Conservation (phyloP, 2,797 vertebrate genomes). For the Lemur catta region DNA sequence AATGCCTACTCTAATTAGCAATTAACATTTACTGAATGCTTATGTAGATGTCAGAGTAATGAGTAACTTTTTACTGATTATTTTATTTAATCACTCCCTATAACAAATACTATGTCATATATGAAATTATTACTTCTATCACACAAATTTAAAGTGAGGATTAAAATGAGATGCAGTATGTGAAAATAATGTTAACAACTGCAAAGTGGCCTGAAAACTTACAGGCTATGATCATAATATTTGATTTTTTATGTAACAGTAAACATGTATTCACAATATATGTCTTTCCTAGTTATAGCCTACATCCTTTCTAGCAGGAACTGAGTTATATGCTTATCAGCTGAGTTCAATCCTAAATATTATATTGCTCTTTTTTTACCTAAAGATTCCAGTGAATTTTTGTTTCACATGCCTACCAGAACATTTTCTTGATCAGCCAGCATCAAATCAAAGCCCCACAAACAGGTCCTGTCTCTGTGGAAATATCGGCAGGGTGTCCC, state of each 20-base stretch:
- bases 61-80: not conserved
- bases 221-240: not conserved
- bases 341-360: not conserved
- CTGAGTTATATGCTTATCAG: not conserved
- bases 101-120: not conserved
- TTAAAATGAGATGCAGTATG: not conserved
- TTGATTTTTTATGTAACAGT: not conserved
- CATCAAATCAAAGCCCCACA: not conserved
- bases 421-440: not conserved
- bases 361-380: not conserved
- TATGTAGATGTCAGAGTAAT: not conserved
- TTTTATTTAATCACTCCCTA: not conserved
- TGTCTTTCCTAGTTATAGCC: not conserved
- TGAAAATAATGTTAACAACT: not conserved
- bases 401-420: not conserved
- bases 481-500: not conserved
- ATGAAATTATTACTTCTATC: not conserved
- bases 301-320: not conserved
- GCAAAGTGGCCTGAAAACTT: not conserved
- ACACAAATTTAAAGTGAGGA: not conserved
- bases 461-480: not conserved
- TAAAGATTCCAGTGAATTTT: not conserved
- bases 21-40: not conserved
- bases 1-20: not conserved
- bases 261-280: not conserved